These are phyloP conservation scores for Neoascia interrupta DNA, from an alignment of 2,888 invertebrate genomes.

Conservation along the genomic window DNA sequence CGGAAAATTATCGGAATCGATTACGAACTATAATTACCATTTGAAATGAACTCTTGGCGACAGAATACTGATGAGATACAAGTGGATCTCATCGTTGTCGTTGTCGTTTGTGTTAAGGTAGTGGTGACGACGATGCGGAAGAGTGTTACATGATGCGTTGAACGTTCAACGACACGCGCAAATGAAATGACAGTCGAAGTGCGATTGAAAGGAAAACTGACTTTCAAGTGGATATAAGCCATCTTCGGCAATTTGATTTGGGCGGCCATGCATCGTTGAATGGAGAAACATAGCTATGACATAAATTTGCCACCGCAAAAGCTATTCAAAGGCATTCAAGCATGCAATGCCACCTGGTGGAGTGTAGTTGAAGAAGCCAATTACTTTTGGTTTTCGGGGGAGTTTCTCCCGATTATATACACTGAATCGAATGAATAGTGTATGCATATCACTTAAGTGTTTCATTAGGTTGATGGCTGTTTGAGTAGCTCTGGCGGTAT, in stretches of 20 bases:
- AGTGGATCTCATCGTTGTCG: background rate
- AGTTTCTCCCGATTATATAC: too few species aligned
- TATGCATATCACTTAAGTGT: too few species aligned
- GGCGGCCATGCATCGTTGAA: background rate
- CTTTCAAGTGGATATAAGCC: slow-evolving; percentile 38
- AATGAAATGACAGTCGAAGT: slow-evolving; percentile 49
- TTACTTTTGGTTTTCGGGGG: too few species aligned
- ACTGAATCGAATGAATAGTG: too few species aligned
- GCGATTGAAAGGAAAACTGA: slow-evolving; percentile 46
- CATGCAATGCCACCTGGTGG: slow-evolving; percentile 9
- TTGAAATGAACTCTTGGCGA: slow-evolving; percentile 60
- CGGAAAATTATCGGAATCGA: slow-evolving; percentile 64
- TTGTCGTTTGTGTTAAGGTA: too few species aligned
- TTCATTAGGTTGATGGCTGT: too few species aligned
- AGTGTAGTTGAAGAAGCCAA: slow-evolving; percentile 35
- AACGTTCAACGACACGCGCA: slow-evolving; percentile 19
- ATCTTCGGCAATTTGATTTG: too few species aligned
- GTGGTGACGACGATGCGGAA: slow-evolving; percentile 54
- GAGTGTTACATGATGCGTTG: slow-evolving; percentile 20
- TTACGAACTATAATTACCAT: slow-evolving; percentile 64
- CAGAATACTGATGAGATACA: slow-evolving; percentile 48
- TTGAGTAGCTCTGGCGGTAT: too few species aligned
- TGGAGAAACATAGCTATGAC: background rate
- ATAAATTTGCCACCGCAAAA: slow-evolving; percentile 14
- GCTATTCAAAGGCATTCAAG: slow-evolving; percentile 36